Evolutionary conservation across 2,797 vertebrate species (phyloP), one percentile per base, ranked within the genome.

Genomic region (Spinus pinus): DNA sequence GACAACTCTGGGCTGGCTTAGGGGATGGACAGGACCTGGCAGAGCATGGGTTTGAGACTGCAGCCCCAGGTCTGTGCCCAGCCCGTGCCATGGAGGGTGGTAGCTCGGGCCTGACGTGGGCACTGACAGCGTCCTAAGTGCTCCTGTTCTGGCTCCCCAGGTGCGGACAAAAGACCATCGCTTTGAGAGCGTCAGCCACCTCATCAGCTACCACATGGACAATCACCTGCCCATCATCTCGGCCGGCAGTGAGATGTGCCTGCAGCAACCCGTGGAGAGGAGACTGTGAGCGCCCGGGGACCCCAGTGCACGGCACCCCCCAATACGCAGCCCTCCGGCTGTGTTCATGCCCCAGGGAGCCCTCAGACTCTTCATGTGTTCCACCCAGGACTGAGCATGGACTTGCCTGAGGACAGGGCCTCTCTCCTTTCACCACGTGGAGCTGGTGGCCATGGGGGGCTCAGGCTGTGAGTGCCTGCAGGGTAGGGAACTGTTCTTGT

Each of bases 131-230:
- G 47, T 57, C 42, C 39, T 23, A 23, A 66, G 22, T 1, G 2
- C 30, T n/a, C 35, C 9, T 44, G 24, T 18, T 27, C 10, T 1
- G 14, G 1, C 7, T 35, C 20, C 28, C 7, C 83, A 99, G 99
- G 99, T 99, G 31, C 98, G 99, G 79, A 99, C 99, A 3, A 99
- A 99, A 97, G 99, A 99, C 88, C 99, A 99, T 79, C 98, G 99
- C 57, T 99, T 99, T 6, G 99, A 99, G 95, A 99, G 99, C 1
- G 99, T 99, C 92, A 99, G 99, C 93, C 99, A 99, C 97, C 98
- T 99, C 95, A 99, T 99, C 98, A 99, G 99, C 94, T 99, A 99
- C 97, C 99, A 99, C 97, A 99, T 99, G 99, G 99, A 99, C 99
- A 99, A 99, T 98, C 98, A 98, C 90, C 98, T 99, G 87, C 99